Evolutionary conservation across 2,113 vertebrate genomes (phyloP).

Genomic region (Tenebrosternarchus preto): DNA sequence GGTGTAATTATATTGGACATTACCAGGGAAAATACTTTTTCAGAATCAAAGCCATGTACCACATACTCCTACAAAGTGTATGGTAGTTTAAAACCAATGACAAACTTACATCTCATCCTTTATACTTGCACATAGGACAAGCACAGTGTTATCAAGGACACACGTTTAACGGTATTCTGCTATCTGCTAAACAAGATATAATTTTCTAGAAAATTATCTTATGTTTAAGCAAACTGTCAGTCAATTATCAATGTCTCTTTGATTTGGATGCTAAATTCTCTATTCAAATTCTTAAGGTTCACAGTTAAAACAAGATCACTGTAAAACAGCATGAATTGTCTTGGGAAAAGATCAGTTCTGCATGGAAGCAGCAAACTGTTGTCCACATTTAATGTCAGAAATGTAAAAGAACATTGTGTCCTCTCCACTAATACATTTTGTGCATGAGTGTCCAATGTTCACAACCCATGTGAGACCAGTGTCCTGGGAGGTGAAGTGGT

Average conservation of each 20-base stretch:
- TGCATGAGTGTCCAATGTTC: constrained; percentile 23
- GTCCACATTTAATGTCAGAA: constrained; percentile 1
- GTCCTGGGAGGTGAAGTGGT: background rate
- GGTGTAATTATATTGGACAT: background rate
- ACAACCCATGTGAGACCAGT: background rate
- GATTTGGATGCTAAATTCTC: background rate
- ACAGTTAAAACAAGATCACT: constrained; percentile 10
- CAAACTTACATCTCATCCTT: constrained; percentile 9
- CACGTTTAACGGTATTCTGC: background rate
- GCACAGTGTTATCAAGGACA: constrained; percentile 38
- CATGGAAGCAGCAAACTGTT: constrained; percentile 1
- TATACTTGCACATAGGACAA: background rate
- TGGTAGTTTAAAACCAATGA: constrained; percentile 25
- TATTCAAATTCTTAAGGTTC: background rate
- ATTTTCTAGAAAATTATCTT: background rate
- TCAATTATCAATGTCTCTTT: background rate
- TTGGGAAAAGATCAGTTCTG: constrained; percentile 4
- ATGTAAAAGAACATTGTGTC: background rate
- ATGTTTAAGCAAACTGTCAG: constrained; percentile 9
- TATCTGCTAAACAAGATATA: constrained; percentile 1
- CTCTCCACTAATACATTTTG: constrained; percentile 7
- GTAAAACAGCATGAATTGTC: background rate
- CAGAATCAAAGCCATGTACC: background rate
- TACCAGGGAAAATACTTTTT: constrained; percentile 19
- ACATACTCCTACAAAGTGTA: background rate